phyloP scores from a whole-genome alignment of 2,888 invertebrate genomes.

The Pyrocoelia pectoralis region DNA sequence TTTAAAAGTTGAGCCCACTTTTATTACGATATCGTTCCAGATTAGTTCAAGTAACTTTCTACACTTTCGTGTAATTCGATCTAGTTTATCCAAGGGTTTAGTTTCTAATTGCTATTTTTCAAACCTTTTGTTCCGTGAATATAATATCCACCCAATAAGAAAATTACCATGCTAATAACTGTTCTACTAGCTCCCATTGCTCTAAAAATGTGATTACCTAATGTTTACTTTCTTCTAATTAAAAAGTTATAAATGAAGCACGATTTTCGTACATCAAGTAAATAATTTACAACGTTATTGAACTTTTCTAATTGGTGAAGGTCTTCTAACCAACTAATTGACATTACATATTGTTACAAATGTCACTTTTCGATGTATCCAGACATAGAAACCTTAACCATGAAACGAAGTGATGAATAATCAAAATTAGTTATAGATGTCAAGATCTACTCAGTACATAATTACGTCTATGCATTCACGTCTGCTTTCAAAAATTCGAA shows the following conservation, averaged over 20 bases:
- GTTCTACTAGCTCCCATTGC: background rate
- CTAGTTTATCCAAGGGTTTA: constrained; percentile 16
- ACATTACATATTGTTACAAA: too few species aligned
- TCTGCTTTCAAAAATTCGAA: too few species aligned
- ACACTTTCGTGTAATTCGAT: constrained; percentile 26
- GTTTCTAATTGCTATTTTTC: constrained; percentile 28
- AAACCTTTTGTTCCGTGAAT: constrained; percentile 9
- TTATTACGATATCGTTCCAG: constrained; percentile 31
- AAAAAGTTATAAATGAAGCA: background rate
- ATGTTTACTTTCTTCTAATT: background rate
- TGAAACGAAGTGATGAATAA: too few species aligned
- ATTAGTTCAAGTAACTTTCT: constrained; percentile 29
- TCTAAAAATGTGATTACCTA: background rate
- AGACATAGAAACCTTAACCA: too few species aligned
- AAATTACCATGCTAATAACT: background rate
- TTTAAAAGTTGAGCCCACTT: background rate
- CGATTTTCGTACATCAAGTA: background rate
- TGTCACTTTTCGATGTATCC: too few species aligned
- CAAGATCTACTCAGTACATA: too few species aligned
- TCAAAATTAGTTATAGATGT: too few species aligned
- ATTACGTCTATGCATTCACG: too few species aligned
- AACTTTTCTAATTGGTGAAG: background rate
- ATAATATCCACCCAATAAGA: background rate
- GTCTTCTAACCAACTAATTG: too few species aligned
- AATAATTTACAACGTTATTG: background rate